These are phyloP conservation scores for Embiotoca jacksoni DNA, from an alignment of 2,113 vertebrate species.

Conservation along the genomic window DNA sequence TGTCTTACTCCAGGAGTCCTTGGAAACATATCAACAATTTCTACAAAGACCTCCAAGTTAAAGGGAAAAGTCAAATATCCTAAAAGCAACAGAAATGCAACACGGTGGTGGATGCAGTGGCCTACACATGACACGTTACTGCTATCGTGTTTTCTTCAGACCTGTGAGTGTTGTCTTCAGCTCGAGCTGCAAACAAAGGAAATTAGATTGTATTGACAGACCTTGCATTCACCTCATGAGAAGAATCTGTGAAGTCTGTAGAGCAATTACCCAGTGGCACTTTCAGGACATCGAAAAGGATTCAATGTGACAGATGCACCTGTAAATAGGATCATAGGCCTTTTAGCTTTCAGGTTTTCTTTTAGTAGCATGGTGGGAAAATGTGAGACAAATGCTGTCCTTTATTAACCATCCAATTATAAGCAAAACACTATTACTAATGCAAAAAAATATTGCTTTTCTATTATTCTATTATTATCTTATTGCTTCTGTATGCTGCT, in stretches of 20 bases:
- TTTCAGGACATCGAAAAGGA: constrained; percentile 43
- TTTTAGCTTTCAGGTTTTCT: not conserved
- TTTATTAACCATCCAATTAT: constrained; percentile 27
- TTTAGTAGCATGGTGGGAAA: not conserved
- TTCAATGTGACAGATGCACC: constrained; percentile 37
- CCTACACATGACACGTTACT: constrained; percentile 57
- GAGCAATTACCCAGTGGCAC: constrained; percentile 59
- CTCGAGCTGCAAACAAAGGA: constrained; percentile 57
- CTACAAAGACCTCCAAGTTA: constrained; percentile 83
- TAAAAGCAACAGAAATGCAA: constrained; percentile 69
- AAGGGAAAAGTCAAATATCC: constrained; percentile 81
- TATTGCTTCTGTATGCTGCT: too few relatives aligned
- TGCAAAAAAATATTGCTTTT: too few relatives aligned
- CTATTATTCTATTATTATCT: too few relatives aligned
- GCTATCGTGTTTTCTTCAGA: constrained; percentile 57
- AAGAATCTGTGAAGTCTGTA: constrained; percentile 56
- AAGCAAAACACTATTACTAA: constrained; percentile 13
- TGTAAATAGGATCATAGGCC: constrained; percentile 18
- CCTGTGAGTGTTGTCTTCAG: constrained; percentile 49
- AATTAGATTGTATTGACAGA: constrained; percentile 69
- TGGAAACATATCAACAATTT: constrained; percentile 82
- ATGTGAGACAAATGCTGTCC: not conserved
- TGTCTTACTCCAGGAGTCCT: constrained; percentile 81
- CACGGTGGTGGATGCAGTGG: constrained; percentile 45
- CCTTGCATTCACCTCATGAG: constrained; percentile 59